phyloP scores from a whole-genome alignment of 92 coral and sea anemone genomes.

The Muricea muricata region DNA sequence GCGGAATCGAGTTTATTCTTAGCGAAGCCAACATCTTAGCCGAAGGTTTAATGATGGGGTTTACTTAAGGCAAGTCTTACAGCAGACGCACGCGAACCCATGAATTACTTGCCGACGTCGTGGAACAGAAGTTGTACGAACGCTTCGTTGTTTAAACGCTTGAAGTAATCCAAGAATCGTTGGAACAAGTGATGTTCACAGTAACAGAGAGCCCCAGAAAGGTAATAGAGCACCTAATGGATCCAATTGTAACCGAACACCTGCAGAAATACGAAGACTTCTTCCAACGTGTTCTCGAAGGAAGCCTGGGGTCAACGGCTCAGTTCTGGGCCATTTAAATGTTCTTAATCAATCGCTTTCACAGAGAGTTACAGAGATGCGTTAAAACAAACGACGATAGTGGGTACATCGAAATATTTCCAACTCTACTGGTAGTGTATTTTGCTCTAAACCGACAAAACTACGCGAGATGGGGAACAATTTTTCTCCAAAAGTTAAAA shows the following conservation, averaged over 20 bases:
- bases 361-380: neutral
- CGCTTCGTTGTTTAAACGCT: neutral
- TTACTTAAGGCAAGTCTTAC: neutral
- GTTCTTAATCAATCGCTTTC: neutral
- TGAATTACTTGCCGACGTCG: neutral
- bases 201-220: neutral
- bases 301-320: slow-evolving; percentile 6
- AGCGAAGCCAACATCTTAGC: neutral
- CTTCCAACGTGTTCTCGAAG: neutral
- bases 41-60: neutral
- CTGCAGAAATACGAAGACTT: neutral
- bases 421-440: neutral
- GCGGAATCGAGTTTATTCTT: neutral
- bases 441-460: neutral
- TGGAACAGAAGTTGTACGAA: slow-evolving; percentile 21
- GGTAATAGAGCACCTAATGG: neutral
- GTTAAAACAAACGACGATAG: neutral
- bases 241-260: neutral
- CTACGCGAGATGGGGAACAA: neutral
- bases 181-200: neutral
- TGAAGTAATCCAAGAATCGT: neutral
- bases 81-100: slow-evolving; percentile 7
- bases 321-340: slow-evolving; percentile 9
- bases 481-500: neutral
- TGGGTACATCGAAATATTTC: neutral